Conservation (phyloP, 2,888 invertebrate species). For the Drosophila histrio region DNA sequence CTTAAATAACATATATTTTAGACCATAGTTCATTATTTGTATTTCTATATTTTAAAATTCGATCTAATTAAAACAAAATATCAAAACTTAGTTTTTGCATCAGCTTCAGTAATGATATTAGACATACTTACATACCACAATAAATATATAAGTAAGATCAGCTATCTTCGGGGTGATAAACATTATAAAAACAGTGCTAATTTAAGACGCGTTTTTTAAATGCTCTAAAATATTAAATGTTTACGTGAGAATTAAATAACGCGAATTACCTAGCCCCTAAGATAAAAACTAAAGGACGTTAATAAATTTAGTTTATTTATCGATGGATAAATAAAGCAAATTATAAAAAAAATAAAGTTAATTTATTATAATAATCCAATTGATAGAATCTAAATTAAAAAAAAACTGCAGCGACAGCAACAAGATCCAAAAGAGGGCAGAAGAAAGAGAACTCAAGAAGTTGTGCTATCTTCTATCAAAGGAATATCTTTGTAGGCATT, state of each 20-base stretch:
- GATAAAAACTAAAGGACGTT: constrained; percentile 7
- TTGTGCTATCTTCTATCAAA: too few relatives aligned
- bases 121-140: constrained; percentile 4
- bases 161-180: constrained; percentile 17
- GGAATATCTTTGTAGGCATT: too few relatives aligned
- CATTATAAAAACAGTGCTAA: constrained; percentile 8
- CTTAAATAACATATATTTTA: constrained; percentile 68
- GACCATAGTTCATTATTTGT: constrained; percentile 74
- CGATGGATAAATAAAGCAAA: constrained; percentile 9
- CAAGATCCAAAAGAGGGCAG: neutral
- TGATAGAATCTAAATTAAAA: neutral
- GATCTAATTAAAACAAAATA: constrained; percentile 74
- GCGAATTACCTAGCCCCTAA: constrained; percentile 2
- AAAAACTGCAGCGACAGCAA: neutral
- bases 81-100: constrained; percentile 30
- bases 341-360: neutral
- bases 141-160: constrained; percentile 5
- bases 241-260: constrained; percentile 6
- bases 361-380: neutral
- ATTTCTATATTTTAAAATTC: constrained; percentile 73
- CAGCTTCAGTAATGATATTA: constrained; percentile 11
- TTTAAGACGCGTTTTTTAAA: constrained; percentile 3
- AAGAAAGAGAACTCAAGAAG: too few relatives aligned
- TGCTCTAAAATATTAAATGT: constrained; percentile 1
- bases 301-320: constrained; percentile 10